phyloP scores from a whole-genome alignment of 2,113 vertebrate genomes.

The Hemiprocne comata region DNA sequence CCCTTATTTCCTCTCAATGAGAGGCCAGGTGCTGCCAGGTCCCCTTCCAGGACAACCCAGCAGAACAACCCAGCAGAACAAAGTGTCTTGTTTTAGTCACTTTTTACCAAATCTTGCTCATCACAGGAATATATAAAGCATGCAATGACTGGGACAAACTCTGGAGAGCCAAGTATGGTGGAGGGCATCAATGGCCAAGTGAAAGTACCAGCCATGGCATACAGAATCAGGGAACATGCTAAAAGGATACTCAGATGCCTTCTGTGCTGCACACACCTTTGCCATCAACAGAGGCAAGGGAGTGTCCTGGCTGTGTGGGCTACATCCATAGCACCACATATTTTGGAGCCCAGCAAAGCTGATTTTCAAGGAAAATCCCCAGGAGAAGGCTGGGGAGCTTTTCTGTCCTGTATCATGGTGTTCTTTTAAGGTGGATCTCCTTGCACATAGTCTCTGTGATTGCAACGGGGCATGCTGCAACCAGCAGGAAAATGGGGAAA shows the following conservation, averaged over 20 bases:
- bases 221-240: fast-evolving
- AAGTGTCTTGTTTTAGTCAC: background rate
- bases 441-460: background rate
- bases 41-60: background rate
- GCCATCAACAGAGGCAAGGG: background rate
- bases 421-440: fast-evolving
- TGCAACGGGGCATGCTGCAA: background rate
- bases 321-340: fast-evolving
- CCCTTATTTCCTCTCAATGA: background rate
- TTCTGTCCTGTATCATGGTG: background rate
- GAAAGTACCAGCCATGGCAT: fast-evolving
- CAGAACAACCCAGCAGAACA: background rate
- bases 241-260: background rate
- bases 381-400: background rate
- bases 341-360: background rate
- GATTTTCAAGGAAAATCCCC: background rate
- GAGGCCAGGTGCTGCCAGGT: background rate
- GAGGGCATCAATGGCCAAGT: fast-evolving
- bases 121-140: background rate
- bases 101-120: background rate
- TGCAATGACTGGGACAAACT: background rate
- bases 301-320: background rate
- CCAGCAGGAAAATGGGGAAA: background rate
- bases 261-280: background rate
- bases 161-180: background rate